phyloP scores from a whole-genome alignment of 2,113 vertebrate species.

The Periophthalmus modestus region DNA sequence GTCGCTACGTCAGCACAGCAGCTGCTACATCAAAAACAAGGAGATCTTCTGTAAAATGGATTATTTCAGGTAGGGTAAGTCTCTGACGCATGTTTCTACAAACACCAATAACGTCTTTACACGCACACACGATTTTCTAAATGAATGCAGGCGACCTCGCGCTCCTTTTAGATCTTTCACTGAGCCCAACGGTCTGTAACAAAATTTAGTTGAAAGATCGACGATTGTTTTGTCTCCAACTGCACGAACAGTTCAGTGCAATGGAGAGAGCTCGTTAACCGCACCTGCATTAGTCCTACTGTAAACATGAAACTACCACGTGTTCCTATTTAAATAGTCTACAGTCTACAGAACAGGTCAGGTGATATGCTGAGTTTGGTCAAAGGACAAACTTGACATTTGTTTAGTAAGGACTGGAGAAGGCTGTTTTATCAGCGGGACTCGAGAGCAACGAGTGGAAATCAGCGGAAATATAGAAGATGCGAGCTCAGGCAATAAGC shows the following conservation, averaged over 20 bases:
- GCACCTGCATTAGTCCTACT: neutral
- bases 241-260: constrained; percentile 11
- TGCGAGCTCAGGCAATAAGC: neutral
- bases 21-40: constrained; percentile 99
- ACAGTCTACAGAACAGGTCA: neutral
- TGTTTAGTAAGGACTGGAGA: neutral
- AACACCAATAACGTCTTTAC: constrained; percentile 22
- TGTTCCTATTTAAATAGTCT: too few species aligned
- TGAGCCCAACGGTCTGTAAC: constrained; percentile 54
- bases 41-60: constrained; percentile 99
- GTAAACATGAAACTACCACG: too few species aligned
- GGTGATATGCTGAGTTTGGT: neutral
- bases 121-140: constrained; percentile 10
- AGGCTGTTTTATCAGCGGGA: constrained; percentile 19
- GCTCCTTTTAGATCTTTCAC: constrained; percentile 52
- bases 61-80: constrained; percentile 97
- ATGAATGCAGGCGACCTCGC: constrained; percentile 57
- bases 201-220: constrained; percentile 57
- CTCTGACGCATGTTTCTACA: constrained; percentile 70
- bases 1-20: constrained; percentile 93
- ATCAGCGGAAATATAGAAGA: constrained; percentile 26
- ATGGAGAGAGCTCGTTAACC: neutral
- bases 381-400: neutral
- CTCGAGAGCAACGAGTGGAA: constrained; percentile 15
- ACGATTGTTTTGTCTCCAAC: constrained; percentile 57